Evolutionary conservation across 64 coral and sea anemone species (phyloP), one percentile per base, ranked within the genome.

Genomic region (Montipora foliosa): DNA sequence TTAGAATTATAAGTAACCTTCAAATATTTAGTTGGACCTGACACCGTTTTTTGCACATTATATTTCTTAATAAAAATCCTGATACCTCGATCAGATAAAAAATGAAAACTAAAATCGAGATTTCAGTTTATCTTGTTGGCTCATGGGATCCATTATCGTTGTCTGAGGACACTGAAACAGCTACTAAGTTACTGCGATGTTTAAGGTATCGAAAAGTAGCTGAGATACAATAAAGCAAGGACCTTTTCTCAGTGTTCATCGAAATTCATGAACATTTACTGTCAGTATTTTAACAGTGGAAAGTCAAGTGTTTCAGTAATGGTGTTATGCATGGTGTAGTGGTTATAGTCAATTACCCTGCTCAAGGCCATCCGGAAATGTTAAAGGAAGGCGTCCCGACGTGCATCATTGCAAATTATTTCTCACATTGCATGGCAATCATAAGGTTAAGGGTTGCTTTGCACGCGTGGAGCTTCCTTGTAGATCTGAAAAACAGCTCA

Each of bases 341-440:
- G 76, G 44, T 78, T 50, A 78, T 78, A 37, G 47, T 78, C 15
- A 78, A 49, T 78, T 78, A 78, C 15, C 16, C 5, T 49, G 76
- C 53, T 57, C 53, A 11, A 78, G 76, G 47, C 76, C 47, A 50
- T 47, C 45, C 76, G 76, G 44, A 78, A 78, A 48, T 78, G 76
- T 78, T 78, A 5, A 16, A 49, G 44, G 76, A 50, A 71, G 68
- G 17, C 62, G 12, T 17, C 16, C 62, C 11, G 12, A 67, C 62
- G 12, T 22, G 68, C 68, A 24, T 15, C 20, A 24, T 71, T 71
- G 68, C 68, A 71, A 71, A 15, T 71, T 71, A 71, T 71, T 71
- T 24, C 17, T n/a, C 68, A 71, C 20, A 20, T 71, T 71, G 68
- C 8, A 71, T 71, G 21, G 19, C 19, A 71, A 71, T 71, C 20